These are phyloP conservation scores for Propsilocerus akamusi DNA, from an alignment of 1,140 invertebrate species.

Conservation along the genomic window DNA sequence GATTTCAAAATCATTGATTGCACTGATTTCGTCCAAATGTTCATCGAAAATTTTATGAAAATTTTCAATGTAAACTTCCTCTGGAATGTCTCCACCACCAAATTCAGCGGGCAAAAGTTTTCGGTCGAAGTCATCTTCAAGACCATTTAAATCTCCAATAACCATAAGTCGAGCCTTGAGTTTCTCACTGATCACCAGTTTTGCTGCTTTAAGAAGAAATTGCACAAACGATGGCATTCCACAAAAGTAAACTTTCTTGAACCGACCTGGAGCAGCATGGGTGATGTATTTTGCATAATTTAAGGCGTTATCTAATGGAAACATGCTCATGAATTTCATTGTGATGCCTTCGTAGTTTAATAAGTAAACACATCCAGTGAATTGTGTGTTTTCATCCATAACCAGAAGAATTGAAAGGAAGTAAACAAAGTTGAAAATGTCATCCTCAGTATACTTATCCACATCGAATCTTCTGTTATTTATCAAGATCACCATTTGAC, in stretches of 20 bases:
- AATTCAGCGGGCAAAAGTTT: neutral
- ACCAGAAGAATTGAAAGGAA: neutral
- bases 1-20: neutral
- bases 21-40: neutral
- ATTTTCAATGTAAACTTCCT: no score
- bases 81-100: neutral
- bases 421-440: neutral
- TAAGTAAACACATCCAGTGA: neutral
- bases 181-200: neutral
- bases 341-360: neutral
- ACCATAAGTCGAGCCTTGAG: neutral
- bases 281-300: neutral
- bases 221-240: neutral
- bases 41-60: neutral
- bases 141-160: neutral
- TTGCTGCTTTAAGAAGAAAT: neutral
- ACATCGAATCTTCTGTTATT: neutral
- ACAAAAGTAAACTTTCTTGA: neutral
- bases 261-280: neutral
- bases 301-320: neutral
- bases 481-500: neutral
- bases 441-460: neutral
- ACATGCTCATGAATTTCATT: neutral
- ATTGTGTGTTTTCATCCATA: neutral
- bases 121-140: neutral